Evolutionary conservation across 2,113 vertebrate species (phyloP).

Genomic region (Notechis scutatus): DNA sequence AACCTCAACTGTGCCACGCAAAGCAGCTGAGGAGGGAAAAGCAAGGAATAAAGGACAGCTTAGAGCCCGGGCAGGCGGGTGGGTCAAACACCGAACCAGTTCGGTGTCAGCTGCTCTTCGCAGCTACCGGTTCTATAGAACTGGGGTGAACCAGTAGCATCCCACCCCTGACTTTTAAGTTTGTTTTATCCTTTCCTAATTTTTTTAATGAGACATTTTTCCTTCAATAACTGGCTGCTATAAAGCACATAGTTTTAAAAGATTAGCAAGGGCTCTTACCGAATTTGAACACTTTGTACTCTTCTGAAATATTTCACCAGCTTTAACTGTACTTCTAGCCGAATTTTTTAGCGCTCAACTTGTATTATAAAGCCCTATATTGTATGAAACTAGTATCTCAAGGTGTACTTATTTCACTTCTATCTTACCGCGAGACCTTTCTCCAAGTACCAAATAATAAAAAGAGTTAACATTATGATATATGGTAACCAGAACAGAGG

Average conservation of each 20-base stretch:
- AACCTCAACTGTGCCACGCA: no score
- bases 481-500: background rate
- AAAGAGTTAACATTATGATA: no score
- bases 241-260: background rate
- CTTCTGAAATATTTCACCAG: background rate
- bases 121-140: no score
- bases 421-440: background rate
- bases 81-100: no score
- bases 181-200: background rate
- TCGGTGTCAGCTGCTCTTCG: no score
- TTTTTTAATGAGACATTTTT: background rate
- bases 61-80: no score
- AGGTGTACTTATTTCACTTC: background rate
- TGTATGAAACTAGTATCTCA: background rate
- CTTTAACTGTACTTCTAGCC: background rate
- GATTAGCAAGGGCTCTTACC: background rate
- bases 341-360: background rate
- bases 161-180: background rate
- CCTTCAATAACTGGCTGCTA: background rate
- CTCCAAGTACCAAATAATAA: no score
- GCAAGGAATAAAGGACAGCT: no score
- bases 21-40: no score
- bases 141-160: no score
- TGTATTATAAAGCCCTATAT: background rate
- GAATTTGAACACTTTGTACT: background rate